Conservation (phyloP, 2,888 invertebrate genomes). For the Phrixothrix hirtus region DNA sequence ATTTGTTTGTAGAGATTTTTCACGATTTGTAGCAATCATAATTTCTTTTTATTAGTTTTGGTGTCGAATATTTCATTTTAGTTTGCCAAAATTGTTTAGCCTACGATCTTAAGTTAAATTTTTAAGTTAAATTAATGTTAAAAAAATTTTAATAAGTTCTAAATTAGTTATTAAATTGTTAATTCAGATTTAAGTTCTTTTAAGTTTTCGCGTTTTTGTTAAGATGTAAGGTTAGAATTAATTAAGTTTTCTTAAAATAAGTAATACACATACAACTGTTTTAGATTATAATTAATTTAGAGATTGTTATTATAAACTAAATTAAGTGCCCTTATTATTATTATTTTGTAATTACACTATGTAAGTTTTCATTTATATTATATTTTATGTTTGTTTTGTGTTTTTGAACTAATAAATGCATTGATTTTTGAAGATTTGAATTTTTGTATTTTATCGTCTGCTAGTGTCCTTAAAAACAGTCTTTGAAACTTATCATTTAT, state of each 20-base stretch:
- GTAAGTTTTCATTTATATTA: slow-evolving; percentile 21
- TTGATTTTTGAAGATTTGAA: neutral
- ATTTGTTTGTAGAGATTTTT: slow-evolving; percentile 18
- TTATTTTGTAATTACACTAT: slow-evolving; percentile 10
- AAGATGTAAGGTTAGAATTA: slow-evolving; percentile 4
- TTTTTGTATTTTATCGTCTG: too few relatives aligned
- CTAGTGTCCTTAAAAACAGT: too few relatives aligned
- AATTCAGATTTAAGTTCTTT: slow-evolving; percentile 2
- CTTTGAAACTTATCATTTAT: too few relatives aligned
- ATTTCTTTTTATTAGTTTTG: too few relatives aligned
- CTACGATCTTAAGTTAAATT: too few relatives aligned
- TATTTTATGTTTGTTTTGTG: slow-evolving; percentile 19
- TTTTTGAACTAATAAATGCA: slow-evolving; percentile 24
- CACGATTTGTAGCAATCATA: too few relatives aligned
- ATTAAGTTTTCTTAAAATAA: slow-evolving; percentile 31
- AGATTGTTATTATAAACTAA: slow-evolving; percentile 27
- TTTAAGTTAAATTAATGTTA: neutral
- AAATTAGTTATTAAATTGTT: slow-evolving; percentile 4
- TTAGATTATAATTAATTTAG: slow-evolving; percentile 24
- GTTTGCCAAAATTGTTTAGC: too few relatives aligned
- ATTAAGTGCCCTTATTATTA: slow-evolving; percentile 30
- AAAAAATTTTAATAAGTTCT: neutral
- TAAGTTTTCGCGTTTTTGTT: slow-evolving; percentile 9
- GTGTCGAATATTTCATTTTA: too few relatives aligned
- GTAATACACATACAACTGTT: slow-evolving; percentile 55